Evolutionary conservation across 2,113 vertebrate species (phyloP), one percentile per base, ranked within the genome.

Genomic region (Galeopterus variegatus): DNA sequence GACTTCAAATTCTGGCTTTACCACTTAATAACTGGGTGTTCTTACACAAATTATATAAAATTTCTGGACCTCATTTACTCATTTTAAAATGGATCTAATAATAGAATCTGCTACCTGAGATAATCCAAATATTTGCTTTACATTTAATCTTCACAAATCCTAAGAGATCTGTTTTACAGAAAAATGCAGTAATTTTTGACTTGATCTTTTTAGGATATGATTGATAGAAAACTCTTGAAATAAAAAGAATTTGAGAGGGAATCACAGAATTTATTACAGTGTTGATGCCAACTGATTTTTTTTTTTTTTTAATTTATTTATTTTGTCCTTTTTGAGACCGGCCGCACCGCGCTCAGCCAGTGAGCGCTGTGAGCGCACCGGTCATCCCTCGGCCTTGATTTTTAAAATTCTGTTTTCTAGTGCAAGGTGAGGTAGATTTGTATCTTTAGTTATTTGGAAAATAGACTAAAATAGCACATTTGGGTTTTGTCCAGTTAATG

Each of bases 381-480:
- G n/a, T n/a, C n/a, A n/a, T n/a, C n/a, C n/a, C n/a, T n/a, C n/a
- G n/a, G n/a, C n/a, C n/a, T n/a, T 76, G 41, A 54, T 81, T 81
- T 85, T 62, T 56, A 15, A 77, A 95, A 81, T 86, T 90, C 65
- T 95, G n/a, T 97, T 95, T 96, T 19, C 0, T 92, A 96, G 50
- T 93, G n/a, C 18, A 76, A 93, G 86, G 79, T 89, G 90, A 95
- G 70, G 86, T 82, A 88, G 83, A 94, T 81, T 26, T 79, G n/a
- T 75, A 73, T 96, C 82, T 92, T 70, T 70, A 48, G 70, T 80
- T 94, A 28, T 88, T 94, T 97, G 97, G 93, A 93, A 96, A 97
- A 67, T 54, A 70, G 72, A 60, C 87, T 26, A 87, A 95, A 60
- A 95, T 95, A 83, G 65, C 67, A 69, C 33, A 67, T 75, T 90